These are phyloP conservation scores for Antennarius striatus DNA, from an alignment of 2,113 vertebrate species.

Conservation along the genomic window DNA sequence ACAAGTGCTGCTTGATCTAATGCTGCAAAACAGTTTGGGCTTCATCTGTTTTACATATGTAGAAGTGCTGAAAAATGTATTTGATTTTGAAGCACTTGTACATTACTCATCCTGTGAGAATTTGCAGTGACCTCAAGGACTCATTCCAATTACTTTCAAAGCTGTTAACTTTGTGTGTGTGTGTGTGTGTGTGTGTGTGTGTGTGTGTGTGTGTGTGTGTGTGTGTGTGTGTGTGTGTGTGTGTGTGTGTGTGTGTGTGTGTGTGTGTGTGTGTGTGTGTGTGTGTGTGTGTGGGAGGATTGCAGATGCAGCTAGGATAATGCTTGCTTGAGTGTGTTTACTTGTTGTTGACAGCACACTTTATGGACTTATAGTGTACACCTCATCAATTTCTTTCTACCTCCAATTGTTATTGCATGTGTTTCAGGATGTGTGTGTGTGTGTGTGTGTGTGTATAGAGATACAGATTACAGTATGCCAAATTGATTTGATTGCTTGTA, in stretches of 20 bases:
- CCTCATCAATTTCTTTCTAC: background rate
- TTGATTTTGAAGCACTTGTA: conserved; percentile 29
- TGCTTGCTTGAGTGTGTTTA: conserved; percentile 16
- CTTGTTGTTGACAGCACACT: background rate
- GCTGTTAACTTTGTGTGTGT: conserved; percentile 30
- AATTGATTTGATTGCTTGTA: too few relatives aligned
- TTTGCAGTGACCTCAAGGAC: conserved; percentile 32
- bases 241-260: too few relatives aligned
- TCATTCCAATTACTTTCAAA: conserved; percentile 34
- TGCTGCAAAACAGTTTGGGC: background rate
- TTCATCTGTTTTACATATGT: conserved; percentile 24
- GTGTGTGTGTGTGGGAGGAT: conserved; percentile 41
- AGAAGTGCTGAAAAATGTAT: conserved; percentile 6
- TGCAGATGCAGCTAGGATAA: conserved; percentile 32
- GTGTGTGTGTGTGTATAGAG: background rate
- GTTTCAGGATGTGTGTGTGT: background rate
- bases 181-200: too few relatives aligned
- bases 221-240: too few relatives aligned
- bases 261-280: too few relatives aligned
- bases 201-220: too few relatives aligned
- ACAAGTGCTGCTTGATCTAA: conserved; percentile 21
- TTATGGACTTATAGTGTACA: background rate
- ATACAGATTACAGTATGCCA: background rate
- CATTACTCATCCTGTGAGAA: conserved; percentile 48
- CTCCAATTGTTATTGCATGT: background rate